Evolutionary conservation across 2,888 invertebrate genomes (phyloP), one percentile per base, ranked within the genome.

Genomic region (Barypeithes pellucidus): DNA sequence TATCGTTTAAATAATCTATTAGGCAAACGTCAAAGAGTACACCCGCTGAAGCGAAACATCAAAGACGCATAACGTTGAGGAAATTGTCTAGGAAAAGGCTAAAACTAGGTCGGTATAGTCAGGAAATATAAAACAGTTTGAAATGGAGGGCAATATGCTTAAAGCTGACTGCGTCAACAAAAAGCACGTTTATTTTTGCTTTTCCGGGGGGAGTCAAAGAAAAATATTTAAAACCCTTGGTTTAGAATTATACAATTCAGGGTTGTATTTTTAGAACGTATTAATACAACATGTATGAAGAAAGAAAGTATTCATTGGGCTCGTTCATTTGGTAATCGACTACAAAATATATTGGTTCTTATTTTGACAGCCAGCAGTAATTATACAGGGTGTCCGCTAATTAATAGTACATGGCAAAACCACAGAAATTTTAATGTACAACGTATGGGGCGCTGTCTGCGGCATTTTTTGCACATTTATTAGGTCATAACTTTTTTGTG

Each of bases 21-120:
- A 24, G 22, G 29, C 1, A 41, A 22, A 14, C 24, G 14, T 61
- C 22, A 45, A 61, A 45, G 24, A 4, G 16, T 11, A 43, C 24
- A 24, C 24, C 12, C 22, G 16, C 22, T 61, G 9, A 4, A 43
- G 20, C 43, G n/a, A 43, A 61, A 41, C 29, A 61, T 61, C 61
- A 61, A 43, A 43, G 61, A 45, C 16, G 33, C 16, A 45, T 45
- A 50, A 29, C 47, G 16, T 29, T 63, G 16, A 29, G 63, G 47
- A 63, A 63, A 63, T 33, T 63, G 50, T 47, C 63, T 63, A 63
- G 63, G 63, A 47, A 63, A 63, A 47, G 36, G 47, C 50, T 63
- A 50, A 63, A 63, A 47, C 47, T 16, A 33, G 50, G 33, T 47
- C 47, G 63, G 47, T 47, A 14, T 63, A 63, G 47, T 33, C 18